phyloP scores from a whole-genome alignment of 35 echinoderm and acorn worm genomes.

The Strongylocentrotus purpuratus region DNA sequence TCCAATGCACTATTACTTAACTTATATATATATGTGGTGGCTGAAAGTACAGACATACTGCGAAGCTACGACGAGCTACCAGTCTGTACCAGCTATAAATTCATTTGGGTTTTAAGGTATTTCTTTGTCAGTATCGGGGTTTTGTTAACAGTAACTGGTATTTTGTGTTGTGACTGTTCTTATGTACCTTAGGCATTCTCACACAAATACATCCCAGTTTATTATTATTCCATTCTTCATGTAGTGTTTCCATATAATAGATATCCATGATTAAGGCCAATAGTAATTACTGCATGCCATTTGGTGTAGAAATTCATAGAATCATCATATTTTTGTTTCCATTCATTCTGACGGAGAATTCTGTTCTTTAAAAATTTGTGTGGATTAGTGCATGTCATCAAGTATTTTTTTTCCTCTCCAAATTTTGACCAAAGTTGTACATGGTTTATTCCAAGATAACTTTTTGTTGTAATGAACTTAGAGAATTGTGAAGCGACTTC shows the following conservation, averaged over 20 bases:
- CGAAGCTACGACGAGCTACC: neutral
- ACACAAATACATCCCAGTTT: neutral
- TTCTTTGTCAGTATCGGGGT: neutral
- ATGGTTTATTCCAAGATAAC: neutral
- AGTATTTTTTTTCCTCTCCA: neutral
- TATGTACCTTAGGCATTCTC: neutral
- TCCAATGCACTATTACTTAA: neutral
- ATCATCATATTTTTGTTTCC: neutral
- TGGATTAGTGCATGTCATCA: neutral
- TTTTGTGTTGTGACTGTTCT: neutral
- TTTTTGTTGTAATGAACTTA: neutral
- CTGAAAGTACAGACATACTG: neutral
- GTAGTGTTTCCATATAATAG: neutral
- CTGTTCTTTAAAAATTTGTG: neutral
- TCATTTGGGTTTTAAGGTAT: neutral
- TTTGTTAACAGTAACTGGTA: constrained; percentile 16
- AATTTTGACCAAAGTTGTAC: neutral
- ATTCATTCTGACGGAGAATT: neutral
- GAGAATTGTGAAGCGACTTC: neutral
- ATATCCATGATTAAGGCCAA: neutral
- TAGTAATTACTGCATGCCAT: neutral
- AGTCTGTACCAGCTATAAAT: neutral
- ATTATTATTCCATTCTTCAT: neutral
- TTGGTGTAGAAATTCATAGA: neutral
- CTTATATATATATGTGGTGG: neutral